Evolutionary conservation across 2,888 invertebrate genomes (phyloP).

Genomic region (Napeogenes sylphis): DNA sequence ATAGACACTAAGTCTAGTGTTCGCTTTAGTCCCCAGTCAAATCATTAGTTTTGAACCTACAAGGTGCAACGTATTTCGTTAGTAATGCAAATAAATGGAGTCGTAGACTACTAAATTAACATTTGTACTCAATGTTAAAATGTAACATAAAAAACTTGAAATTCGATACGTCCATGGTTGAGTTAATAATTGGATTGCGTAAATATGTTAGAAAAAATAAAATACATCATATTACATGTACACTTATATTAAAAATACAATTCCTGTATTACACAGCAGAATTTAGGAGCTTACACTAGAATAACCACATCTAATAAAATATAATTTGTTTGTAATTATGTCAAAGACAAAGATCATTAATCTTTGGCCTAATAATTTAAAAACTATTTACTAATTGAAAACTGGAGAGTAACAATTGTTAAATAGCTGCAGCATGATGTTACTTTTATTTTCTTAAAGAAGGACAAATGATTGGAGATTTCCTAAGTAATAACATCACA

Average conservation of each 20-base stretch:
- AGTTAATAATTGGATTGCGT: not conserved
- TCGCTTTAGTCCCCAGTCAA: too few species aligned
- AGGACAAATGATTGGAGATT: too few species aligned
- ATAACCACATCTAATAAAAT: constrained; percentile 29
- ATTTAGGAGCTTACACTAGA: constrained; percentile 17
- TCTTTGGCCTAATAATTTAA: constrained; percentile 44
- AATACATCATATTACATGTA: constrained; percentile 19
- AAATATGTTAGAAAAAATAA: not conserved
- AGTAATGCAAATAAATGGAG: too few species aligned
- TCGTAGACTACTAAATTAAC: too few species aligned
- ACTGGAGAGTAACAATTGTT: not conserved
- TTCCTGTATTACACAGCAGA: constrained; percentile 50
- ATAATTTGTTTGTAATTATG: constrained; percentile 27
- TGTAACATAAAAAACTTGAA: too few species aligned
- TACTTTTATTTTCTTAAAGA: not conserved
- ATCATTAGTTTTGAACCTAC: too few species aligned
- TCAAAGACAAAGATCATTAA: constrained; percentile 39
- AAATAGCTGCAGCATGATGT: not conserved
- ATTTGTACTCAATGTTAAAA: too few species aligned
- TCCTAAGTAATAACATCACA: too few species aligned
- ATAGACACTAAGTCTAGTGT: too few species aligned
- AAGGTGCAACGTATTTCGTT: too few species aligned
- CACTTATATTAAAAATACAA: constrained; percentile 49
- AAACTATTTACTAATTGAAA: not conserved
- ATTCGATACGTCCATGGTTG: too few species aligned